phyloP scores from a whole-genome alignment of 1,140 invertebrate species.

The Rhizoglyphus robini region DNA sequence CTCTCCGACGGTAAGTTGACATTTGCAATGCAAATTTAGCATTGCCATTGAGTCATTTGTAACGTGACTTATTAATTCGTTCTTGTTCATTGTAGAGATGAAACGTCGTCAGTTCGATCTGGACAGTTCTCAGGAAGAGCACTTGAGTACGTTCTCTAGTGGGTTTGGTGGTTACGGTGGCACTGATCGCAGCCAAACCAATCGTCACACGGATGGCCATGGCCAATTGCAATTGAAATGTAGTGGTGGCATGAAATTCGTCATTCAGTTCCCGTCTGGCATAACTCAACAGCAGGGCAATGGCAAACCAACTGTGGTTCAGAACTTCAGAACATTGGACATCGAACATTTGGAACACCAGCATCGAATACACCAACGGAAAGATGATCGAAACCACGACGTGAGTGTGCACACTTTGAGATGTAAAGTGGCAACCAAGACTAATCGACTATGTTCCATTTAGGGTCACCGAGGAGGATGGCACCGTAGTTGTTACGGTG shows the following conservation, averaged over 20 bases:
- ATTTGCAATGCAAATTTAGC: no score
- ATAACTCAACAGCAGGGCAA: no score
- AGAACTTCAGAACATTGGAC: conserved; percentile 40
- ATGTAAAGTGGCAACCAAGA: neutral
- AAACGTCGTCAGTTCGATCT: conserved; percentile 65
- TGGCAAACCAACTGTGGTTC: conserved; percentile 33
- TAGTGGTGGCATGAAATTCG: no score
- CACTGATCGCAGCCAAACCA: conserved; percentile 33
- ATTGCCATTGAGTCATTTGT: conserved; percentile 1
- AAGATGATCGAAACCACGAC: conserved; percentile 94
- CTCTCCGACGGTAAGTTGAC: conserved; percentile 89
- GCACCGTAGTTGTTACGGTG: conserved; percentile 84
- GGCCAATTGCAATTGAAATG: conserved; percentile 26
- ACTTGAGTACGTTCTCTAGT: no score
- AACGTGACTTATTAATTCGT: conserved; percentile 3
- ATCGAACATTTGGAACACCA: conserved; percentile 74
- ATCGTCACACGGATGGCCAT: neutral
- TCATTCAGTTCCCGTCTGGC: no score
- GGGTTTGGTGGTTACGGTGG: conserved; percentile 36
- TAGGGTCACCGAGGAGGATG: conserved; percentile 83
- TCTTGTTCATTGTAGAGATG: conserved; percentile 37
- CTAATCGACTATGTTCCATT: conserved; percentile 30
- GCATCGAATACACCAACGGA: conserved; percentile 82
- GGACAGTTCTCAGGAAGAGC: conserved; percentile 74
- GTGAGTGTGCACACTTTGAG: conserved; percentile 45